Evolutionary conservation across 2,113 vertebrate genomes (phyloP).

Genomic region (Hemichromis elongatus): DNA sequence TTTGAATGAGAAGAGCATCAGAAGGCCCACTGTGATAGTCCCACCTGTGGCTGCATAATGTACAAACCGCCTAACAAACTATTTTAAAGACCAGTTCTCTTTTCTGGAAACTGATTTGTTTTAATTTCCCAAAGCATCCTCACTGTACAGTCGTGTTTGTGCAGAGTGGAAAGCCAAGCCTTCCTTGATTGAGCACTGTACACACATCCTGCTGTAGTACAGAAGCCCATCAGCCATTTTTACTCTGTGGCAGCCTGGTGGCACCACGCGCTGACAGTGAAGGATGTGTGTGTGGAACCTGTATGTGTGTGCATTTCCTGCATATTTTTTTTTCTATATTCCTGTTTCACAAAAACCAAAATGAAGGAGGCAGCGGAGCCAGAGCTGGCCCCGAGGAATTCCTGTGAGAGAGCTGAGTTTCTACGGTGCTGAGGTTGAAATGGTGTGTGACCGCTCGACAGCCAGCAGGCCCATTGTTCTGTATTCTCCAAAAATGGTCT

Average conservation of each 20-base stretch:
- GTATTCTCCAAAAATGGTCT: not conserved
- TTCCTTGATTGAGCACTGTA: not conserved
- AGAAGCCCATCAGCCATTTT: not conserved
- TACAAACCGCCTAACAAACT: not conserved
- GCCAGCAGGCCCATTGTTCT: slow-evolving; percentile 30
- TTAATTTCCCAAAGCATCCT: not conserved
- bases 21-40: not conserved
- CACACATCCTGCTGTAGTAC: not conserved
- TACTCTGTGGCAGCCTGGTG: slow-evolving; percentile 34
- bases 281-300: slow-evolving; percentile 28
- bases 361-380: slow-evolving; percentile 7
- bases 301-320: not conserved
- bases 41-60: not conserved
- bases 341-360: slow-evolving; percentile 18
- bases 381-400: not conserved
- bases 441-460: slow-evolving; percentile 25
- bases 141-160: not conserved
- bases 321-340: not conserved
- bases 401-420: not conserved
- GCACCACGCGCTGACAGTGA: slow-evolving; percentile 35
- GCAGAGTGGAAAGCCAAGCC: not conserved
- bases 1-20: not conserved
- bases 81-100: not conserved
- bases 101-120: not conserved
- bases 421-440: slow-evolving; percentile 12